These are phyloP conservation scores for Meloe dianella DNA, from an alignment of 2,888 invertebrate genomes.

Conservation along the genomic window DNA sequence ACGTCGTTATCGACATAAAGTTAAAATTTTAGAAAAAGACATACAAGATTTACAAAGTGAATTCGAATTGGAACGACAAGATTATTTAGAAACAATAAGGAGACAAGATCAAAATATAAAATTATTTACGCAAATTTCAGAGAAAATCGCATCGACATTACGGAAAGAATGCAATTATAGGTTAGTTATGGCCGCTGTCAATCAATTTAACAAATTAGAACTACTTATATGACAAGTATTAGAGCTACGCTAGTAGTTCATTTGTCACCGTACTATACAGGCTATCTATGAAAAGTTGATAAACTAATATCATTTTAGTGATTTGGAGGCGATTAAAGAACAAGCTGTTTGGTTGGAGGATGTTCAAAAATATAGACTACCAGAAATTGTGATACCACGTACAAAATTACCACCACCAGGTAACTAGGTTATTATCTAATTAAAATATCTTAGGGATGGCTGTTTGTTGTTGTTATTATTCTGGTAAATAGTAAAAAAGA, in stretches of 20 bases:
- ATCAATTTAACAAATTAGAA: no score
- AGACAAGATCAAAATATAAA: conserved; percentile 74
- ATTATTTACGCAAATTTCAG: conserved; percentile 69
- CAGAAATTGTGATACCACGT: conserved; percentile 68
- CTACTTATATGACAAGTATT: no score
- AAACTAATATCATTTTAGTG: conserved; percentile 61
- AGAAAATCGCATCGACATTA: conserved; percentile 71
- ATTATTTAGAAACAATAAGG: conserved; percentile 81
- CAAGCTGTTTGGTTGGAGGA: conserved; percentile 80
- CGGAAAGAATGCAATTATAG: conserved; percentile 77
- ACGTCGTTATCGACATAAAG: conserved; percentile 69
- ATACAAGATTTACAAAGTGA: conserved; percentile 79
- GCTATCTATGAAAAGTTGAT: neutral
- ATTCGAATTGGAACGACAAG: conserved; percentile 81
- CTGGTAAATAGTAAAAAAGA: no score
- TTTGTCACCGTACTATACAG: neutral
- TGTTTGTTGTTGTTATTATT: conserved; percentile 13
- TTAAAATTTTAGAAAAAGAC: conserved; percentile 72
- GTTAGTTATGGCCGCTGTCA: conserved; percentile 50
- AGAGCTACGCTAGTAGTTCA: neutral
- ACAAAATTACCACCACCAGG: conserved; percentile 74
- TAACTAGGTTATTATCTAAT: conserved; percentile 44
- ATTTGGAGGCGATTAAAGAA: conserved; percentile 72
- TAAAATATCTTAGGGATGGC: conserved; percentile 1
- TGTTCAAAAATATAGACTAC: conserved; percentile 72